A percentile compares a stretch with the other conserved stretches of the same genome.
These are phyloP conservation scores for Drosophila paramelanica DNA, from an alignment of 2,888 invertebrate genomes.

Conservation along the genomic window DNA sequence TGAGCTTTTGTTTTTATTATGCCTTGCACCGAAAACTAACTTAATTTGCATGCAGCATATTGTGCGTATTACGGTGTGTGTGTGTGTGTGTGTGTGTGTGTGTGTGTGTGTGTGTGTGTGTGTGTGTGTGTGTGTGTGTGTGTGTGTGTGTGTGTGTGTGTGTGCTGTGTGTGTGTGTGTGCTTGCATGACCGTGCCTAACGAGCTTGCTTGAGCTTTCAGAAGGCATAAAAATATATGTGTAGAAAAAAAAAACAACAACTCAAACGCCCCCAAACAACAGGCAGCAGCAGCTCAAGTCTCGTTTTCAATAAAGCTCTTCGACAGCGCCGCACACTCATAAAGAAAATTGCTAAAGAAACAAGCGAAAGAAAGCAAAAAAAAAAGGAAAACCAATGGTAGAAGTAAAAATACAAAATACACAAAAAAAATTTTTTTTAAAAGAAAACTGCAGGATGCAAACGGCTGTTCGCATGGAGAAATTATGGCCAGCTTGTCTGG, in stretches of 20 bases:
- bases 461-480: constrained; percentile 57
- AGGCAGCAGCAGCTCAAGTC: constrained; percentile 38
- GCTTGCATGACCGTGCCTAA: constrained; percentile 55
- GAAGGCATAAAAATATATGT: constrained; percentile 34
- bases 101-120: constrained; percentile 10
- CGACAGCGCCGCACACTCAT: constrained; percentile 48
- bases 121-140: constrained; percentile 20
- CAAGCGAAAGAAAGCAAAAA: constrained; percentile 19
- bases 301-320: constrained; percentile 72
- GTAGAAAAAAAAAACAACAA: constrained; percentile 4
- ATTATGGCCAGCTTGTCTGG: constrained; percentile 50
- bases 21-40: constrained; percentile 70
- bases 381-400: constrained; percentile 3
- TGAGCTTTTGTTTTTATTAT: constrained; percentile 67
- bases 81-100: constrained; percentile 17
- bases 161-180: constrained; percentile 10
- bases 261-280: constrained; percentile 22
- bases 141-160: constrained; percentile 21
- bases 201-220: constrained; percentile 60
- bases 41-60: constrained; percentile 70
- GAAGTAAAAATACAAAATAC: constrained; percentile 10
- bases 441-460: constrained; percentile 19
- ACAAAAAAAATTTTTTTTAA: constrained; percentile 1
- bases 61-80: constrained; percentile 44
- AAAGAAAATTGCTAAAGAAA: constrained; percentile 46